A percentile compares a stretch with the other conserved stretches of the same genome.
Conservation (phyloP, 2,888 invertebrate species). For the Lycophotia porphyrea region DNA sequence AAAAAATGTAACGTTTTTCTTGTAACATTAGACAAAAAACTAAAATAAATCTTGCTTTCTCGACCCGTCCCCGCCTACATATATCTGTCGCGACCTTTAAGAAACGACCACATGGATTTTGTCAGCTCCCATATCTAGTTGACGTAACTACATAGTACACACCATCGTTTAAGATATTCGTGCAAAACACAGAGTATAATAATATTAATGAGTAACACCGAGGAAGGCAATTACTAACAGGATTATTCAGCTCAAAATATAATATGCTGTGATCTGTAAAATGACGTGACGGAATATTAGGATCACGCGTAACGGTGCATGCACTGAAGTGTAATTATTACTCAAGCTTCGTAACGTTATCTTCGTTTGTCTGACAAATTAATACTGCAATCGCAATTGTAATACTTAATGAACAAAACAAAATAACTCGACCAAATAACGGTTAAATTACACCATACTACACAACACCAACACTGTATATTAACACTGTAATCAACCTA, state of each 20-base stretch:
- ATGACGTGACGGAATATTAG: conserved; percentile 34
- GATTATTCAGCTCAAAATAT: conserved; percentile 74
- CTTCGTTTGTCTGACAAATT: conserved; percentile 24
- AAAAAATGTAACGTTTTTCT: conserved; percentile 39
- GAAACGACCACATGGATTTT: conserved; percentile 47
- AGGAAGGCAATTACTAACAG: conserved; percentile 72
- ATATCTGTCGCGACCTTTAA: conserved; percentile 50
- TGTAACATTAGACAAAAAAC: conserved; percentile 42
- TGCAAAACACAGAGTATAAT: conserved; percentile 23
- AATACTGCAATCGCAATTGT: conserved; percentile 29
- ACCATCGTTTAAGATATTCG: conserved; percentile 21
- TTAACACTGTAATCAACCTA: conserved; percentile 34
- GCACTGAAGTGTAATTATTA: conserved; percentile 48
- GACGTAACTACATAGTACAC: conserved; percentile 35
- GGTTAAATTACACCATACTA: conserved; percentile 49
- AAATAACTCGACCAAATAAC: conserved; percentile 54
- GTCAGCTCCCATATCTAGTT: conserved; percentile 44
- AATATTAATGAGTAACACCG: conserved; percentile 68
- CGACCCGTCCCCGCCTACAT: conserved; percentile 56
- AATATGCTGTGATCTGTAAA: conserved; percentile 63
- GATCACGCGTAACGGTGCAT: conserved; percentile 48
- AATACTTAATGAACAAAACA: conserved; percentile 43
- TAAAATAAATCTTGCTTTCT: conserved; percentile 52
- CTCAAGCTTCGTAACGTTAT: conserved; percentile 49
- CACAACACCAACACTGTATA: conserved; percentile 37